phyloP scores from a whole-genome alignment of 2,888 invertebrate species.

The Sepiola atlantica region DNA sequence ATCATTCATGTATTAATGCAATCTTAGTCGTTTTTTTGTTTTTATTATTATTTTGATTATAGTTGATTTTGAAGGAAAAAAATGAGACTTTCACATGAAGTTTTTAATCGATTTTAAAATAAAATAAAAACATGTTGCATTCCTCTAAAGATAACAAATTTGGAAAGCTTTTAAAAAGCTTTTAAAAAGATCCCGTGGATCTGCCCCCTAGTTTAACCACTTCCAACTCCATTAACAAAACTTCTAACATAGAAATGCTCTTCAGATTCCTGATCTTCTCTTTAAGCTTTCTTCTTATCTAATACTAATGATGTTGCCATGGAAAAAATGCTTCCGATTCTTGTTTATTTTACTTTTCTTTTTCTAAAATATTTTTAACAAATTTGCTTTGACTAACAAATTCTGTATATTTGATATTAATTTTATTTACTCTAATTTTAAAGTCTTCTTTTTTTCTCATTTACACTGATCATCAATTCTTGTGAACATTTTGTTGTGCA shows the following conservation, averaged over 20 bases:
- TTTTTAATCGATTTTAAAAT: too few species aligned
- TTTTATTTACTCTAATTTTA: neutral
- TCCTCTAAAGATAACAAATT: too few species aligned
- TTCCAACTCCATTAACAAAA: neutral
- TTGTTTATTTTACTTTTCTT: neutral
- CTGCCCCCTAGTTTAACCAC: neutral
- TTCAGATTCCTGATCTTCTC: neutral
- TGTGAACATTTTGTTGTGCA: neutral
- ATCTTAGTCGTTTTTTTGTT: too few species aligned
- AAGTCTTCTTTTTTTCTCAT: neutral
- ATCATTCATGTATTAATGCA: neutral
- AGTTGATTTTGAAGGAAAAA: too few species aligned
- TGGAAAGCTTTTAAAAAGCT: too few species aligned
- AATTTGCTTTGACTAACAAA: constrained; percentile 32
- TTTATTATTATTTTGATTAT: too few species aligned
- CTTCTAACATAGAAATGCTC: neutral
- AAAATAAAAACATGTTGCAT: too few species aligned
- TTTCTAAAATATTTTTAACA: neutral
- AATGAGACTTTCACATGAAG: too few species aligned
- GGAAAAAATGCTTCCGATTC: neutral
- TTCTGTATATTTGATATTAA: neutral
- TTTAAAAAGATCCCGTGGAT: too few species aligned
- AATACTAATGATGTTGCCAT: neutral
- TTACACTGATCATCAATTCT: constrained; percentile 32
- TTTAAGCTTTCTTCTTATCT: neutral